phyloP scores from a whole-genome alignment of 2,888 invertebrate species.

The Chymomyza procnemis region DNA sequence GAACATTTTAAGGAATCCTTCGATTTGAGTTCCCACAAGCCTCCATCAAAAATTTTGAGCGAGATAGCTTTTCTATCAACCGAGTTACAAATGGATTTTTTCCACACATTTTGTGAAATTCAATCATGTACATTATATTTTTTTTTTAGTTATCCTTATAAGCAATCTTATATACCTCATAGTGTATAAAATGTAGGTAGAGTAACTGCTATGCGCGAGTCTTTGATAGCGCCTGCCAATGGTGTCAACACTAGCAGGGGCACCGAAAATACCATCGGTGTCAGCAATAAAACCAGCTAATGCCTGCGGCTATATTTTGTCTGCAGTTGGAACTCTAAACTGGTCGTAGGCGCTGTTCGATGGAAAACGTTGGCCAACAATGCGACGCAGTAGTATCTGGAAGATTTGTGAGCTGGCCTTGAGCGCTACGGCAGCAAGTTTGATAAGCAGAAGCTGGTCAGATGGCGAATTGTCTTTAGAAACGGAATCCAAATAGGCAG shows the following conservation, averaged over 20 bases:
- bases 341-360: slow-evolving; percentile 5
- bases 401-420: slow-evolving; percentile 26
- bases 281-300: neutral
- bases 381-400: slow-evolving; percentile 39
- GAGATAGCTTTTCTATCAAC: too few species aligned
- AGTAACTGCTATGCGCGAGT: slow-evolving; percentile 27
- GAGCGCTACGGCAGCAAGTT: slow-evolving; percentile 29
- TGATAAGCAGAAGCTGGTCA: neutral
- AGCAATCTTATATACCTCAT: too few species aligned
- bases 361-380: slow-evolving; percentile 15
- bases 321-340: neutral
- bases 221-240: neutral
- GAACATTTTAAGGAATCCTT: too few species aligned
- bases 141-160: too few species aligned
- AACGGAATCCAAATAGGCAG: slow-evolving; percentile 31
- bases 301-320: too few species aligned
- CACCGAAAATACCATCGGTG: neutral
- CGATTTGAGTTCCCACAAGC: too few species aligned
- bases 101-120: too few species aligned
- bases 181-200: too few species aligned
- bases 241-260: neutral
- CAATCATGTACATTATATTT: too few species aligned
- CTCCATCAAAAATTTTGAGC: too few species aligned
- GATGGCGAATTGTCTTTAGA: slow-evolving; percentile 21
- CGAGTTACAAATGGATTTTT: too few species aligned